Evolutionary conservation across 2,113 vertebrate genomes (phyloP).

Genomic region (Eidolon helvum): DNA sequence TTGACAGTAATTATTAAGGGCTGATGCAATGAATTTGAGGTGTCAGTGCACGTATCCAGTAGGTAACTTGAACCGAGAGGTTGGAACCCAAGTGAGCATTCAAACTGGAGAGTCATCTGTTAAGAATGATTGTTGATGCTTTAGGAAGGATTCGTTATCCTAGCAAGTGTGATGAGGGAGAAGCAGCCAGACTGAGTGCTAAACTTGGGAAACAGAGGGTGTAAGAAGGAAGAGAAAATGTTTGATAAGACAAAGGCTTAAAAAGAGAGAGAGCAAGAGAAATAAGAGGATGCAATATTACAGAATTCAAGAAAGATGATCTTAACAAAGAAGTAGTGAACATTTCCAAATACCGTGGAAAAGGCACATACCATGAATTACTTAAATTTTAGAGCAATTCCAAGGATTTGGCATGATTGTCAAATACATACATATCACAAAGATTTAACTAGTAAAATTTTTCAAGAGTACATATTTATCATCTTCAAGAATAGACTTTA

Average conservation of each 20-base stretch:
- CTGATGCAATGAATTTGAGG: not conserved
- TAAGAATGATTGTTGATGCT: not conserved
- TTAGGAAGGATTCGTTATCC: not conserved
- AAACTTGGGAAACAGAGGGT: not conserved
- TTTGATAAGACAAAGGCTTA: not conserved
- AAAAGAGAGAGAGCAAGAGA: not conserved
- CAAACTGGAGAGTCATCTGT: not conserved
- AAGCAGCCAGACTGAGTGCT: not conserved
- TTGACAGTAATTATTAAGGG: not conserved
- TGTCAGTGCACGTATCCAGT: not conserved
- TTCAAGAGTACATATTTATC: constrained; percentile 1
- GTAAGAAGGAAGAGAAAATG: not conserved
- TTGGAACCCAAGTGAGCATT: not conserved
- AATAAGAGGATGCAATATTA: not conserved
- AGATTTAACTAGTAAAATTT: not conserved
- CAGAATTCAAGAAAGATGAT: not conserved
- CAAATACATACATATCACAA: not conserved
- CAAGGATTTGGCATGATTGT: not conserved
- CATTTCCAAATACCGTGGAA: not conserved
- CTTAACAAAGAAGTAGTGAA: not conserved
- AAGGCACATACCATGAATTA: not conserved
- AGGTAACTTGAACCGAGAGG: not conserved
- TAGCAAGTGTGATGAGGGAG: not conserved
- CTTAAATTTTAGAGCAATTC: not conserved
- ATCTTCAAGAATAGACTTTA: not conserved